Conservation (phyloP, 2,797 vertebrate species). For the Gobio occitaniae region DNA sequence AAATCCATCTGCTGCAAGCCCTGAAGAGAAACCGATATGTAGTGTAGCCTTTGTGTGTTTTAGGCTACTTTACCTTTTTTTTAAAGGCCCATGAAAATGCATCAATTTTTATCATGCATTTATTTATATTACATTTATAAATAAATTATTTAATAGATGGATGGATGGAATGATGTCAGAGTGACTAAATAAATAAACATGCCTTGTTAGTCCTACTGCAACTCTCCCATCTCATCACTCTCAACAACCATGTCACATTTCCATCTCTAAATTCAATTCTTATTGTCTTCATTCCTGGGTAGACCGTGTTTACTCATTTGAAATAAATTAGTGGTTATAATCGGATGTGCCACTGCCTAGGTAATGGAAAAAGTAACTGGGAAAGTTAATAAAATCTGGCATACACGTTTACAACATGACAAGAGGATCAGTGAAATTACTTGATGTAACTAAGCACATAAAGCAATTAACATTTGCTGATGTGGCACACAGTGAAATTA, state of each 20-base stretch:
- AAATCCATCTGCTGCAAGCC: too few species aligned
- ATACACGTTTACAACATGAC: slow-evolving; percentile 1
- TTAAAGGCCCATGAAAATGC: background rate
- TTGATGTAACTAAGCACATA: background rate
- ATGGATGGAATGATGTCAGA: background rate
- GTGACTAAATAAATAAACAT: background rate
- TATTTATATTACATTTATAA: background rate
- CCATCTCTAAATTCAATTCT: background rate
- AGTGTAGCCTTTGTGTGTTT: background rate
- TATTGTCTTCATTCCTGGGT: slow-evolving; percentile 2
- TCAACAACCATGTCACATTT: background rate
- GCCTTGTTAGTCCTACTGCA: background rate
- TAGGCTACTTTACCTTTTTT: background rate
- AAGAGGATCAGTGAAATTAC: background rate
- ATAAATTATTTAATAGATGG: background rate
- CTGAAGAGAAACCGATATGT: too few species aligned
- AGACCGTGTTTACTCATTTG: slow-evolving; percentile 10
- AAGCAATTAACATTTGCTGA: slow-evolving; percentile 10
- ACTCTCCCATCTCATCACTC: background rate
- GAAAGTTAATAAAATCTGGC: slow-evolving; percentile 6
- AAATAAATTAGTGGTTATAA: slow-evolving; percentile 1
- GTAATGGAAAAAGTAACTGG: slow-evolving; percentile 38
- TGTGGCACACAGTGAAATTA: background rate
- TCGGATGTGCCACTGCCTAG: slow-evolving; percentile 14
- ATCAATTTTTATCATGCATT: background rate